Conservation (phyloP, 2,888 invertebrate species). For the Fragum whitleyi region DNA sequence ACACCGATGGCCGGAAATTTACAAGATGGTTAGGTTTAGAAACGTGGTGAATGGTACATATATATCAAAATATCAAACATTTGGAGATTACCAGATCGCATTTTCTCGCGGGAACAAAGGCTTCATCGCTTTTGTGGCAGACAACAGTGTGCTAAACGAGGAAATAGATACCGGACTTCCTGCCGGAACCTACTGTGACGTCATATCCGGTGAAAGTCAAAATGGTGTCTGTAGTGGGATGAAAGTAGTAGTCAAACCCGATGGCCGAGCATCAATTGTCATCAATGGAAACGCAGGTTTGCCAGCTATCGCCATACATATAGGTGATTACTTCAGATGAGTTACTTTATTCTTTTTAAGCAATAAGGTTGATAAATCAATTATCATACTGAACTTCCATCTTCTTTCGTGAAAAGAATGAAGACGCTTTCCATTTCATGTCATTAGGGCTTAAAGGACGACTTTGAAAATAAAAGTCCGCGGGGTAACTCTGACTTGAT, state of each 20-base stretch:
- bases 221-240: slow-evolving; percentile 89
- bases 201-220: slow-evolving; percentile 89
- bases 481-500: too few species aligned
- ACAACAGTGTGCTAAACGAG: slow-evolving; percentile 50
- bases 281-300: slow-evolving; percentile 87
- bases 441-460: too few species aligned
- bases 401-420: too few species aligned
- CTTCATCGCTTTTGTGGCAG: slow-evolving; percentile 21
- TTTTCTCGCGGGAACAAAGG: slow-evolving; percentile 91
- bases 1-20: slow-evolving; percentile 80
- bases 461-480: too few species aligned
- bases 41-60: slow-evolving; percentile 71
- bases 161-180: slow-evolving; percentile 87
- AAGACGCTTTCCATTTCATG: too few species aligned
- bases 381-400: too few species aligned
- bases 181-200: slow-evolving; percentile 93
- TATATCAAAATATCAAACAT: slow-evolving; percentile 91
- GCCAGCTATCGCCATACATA: slow-evolving; percentile 88
- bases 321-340: slow-evolving; percentile 70
- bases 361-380: too few species aligned
- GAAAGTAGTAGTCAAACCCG: slow-evolving; percentile 87
- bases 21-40: slow-evolving; percentile 83
- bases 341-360: too few species aligned
- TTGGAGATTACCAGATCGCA: slow-evolving; percentile 91
- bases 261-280: slow-evolving; percentile 88